These are phyloP conservation scores for Trichogramma evanescens DNA, from an alignment of 2,888 invertebrate genomes.

Conservation along the genomic window DNA sequence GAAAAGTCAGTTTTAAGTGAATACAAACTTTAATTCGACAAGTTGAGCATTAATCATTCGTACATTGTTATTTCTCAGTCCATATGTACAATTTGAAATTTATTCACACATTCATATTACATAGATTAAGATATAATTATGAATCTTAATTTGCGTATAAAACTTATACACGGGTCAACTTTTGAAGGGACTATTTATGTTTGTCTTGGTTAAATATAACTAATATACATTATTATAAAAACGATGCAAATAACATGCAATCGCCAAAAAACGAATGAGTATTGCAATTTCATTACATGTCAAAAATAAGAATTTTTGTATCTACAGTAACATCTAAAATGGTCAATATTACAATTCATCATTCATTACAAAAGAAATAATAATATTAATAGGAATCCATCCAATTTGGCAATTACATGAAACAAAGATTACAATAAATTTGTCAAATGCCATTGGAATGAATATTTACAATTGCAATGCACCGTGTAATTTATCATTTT, in stretches of 20 bases:
- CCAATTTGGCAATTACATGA: constrained; percentile 12
- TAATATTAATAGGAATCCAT: constrained; percentile 19
- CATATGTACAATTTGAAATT: constrained; percentile 18
- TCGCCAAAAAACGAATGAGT: constrained; percentile 17
- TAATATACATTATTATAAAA: neutral
- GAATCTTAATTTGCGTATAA: constrained; percentile 9
- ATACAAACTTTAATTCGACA: too few relatives aligned
- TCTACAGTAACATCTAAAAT: constrained; percentile 12
- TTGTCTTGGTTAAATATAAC: neutral
- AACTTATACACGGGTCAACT: constrained; percentile 1
- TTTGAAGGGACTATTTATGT: neutral
- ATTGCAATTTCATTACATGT: constrained; percentile 13
- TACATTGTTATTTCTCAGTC: neutral
- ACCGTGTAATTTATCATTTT: constrained; percentile 9
- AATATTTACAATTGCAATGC: constrained; percentile 22
- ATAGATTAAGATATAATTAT: constrained; percentile 14
- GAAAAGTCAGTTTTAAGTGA: too few relatives aligned
- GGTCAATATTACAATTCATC: constrained; percentile 7
- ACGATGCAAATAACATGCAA: constrained; percentile 3
- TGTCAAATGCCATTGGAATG: constrained; percentile 23
- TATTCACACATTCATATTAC: constrained; percentile 13
- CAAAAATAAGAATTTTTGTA: constrained; percentile 15
- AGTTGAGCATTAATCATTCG: too few relatives aligned
- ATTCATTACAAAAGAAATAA: constrained; percentile 6
- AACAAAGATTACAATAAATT: constrained; percentile 15